Conservation (phyloP, 1,140 invertebrate genomes). For the Drosophila littoralis region DNA sequence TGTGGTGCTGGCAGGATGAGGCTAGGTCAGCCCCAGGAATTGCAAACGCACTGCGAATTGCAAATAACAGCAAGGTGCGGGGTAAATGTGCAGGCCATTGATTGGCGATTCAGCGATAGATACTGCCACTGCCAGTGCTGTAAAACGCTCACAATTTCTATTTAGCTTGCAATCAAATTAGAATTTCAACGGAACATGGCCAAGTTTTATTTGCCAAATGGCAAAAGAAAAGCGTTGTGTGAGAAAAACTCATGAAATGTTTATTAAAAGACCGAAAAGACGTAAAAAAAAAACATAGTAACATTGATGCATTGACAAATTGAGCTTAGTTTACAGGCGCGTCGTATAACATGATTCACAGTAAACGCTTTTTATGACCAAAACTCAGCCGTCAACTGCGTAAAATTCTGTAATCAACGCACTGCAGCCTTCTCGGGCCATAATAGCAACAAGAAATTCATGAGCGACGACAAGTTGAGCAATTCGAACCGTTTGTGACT, state of each 20-base stretch:
- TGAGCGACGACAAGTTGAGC: no score
- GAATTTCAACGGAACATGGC: constrained; percentile 33
- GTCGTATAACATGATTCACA: constrained; percentile 4
- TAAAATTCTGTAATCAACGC: constrained; percentile 8
- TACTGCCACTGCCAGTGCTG: constrained; percentile 17
- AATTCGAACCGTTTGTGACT: not conserved
- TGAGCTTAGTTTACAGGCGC: constrained; percentile 17
- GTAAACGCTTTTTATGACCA: constrained; percentile 7
- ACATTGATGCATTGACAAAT: constrained; percentile 25
- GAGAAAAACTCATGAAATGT: constrained; percentile 16
- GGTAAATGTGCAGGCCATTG: constrained; percentile 14
- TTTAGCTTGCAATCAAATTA: constrained; percentile 51
- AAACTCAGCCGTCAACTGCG: not conserved
- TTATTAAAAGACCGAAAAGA: constrained; percentile 34
- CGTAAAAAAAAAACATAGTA: constrained; percentile 21
- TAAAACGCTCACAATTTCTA: constrained; percentile 23
- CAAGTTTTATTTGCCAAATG: constrained; percentile 30
- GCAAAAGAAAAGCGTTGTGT: not conserved
- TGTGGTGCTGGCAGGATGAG: constrained; percentile 30
- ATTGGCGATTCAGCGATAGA: constrained; percentile 39
- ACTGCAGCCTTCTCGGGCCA: not conserved
- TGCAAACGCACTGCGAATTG: constrained; percentile 17
- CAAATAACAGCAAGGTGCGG: not conserved
- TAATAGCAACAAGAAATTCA: no score
- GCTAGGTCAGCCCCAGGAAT: constrained; percentile 10